Evolutionary conservation across 2,888 invertebrate genomes (phyloP).

Genomic region (Torymus aiolomorphi): DNA sequence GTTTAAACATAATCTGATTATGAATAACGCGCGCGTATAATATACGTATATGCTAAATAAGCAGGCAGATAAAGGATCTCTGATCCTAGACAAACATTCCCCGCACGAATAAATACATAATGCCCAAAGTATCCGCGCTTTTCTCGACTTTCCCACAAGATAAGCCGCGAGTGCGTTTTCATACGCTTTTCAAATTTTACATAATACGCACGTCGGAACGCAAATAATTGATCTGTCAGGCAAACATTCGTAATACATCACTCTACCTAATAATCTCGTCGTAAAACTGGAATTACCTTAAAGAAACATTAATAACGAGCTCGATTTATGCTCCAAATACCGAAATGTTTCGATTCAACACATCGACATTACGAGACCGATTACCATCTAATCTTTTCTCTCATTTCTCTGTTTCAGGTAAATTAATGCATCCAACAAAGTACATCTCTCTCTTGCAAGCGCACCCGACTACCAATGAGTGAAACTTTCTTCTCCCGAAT

Average conservation of each 20-base stretch:
- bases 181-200: conserved; percentile 21
- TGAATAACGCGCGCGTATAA: too few relatives aligned
- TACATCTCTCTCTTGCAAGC: neutral
- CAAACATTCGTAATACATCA: neutral
- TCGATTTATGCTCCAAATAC: neutral
- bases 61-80: too few relatives aligned
- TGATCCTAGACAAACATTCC: too few relatives aligned
- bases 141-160: conserved; percentile 32
- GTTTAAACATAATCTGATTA: too few relatives aligned
- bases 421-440: conserved; percentile 16
- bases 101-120: too few relatives aligned
- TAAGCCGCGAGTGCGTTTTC: neutral
- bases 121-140: conserved; percentile 3
- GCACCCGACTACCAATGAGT: neutral
- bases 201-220: neutral
- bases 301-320: neutral
- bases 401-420: conserved; percentile 39
- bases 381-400: conserved; percentile 8
- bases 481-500: conserved; percentile 25
- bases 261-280: neutral
- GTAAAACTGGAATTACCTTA: neutral
- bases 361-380: too few relatives aligned
- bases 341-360: too few relatives aligned
- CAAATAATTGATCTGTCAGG: conserved; percentile 24
- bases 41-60: too few relatives aligned